These are phyloP conservation scores for Ophioderma brevispina DNA, from an alignment of 35 echinoderm and acorn worm species.

Conservation along the genomic window DNA sequence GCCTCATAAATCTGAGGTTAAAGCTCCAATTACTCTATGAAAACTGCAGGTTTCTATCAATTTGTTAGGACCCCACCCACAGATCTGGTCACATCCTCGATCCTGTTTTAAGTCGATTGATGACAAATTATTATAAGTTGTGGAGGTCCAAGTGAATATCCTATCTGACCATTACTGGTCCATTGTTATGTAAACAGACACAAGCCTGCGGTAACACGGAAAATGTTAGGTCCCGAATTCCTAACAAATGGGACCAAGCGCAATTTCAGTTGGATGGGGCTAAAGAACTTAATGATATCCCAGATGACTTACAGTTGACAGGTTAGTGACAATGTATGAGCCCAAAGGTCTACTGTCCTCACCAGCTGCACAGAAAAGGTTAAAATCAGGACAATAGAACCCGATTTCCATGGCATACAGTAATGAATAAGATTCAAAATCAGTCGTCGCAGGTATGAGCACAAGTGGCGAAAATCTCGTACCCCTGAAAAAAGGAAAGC, in stretches of 20 bases:
- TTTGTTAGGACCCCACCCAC: not conserved
- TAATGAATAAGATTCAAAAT: not conserved
- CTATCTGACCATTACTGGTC: not conserved
- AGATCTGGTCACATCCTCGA: not conserved
- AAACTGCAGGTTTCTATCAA: conserved; percentile 20
- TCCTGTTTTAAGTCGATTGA: not conserved
- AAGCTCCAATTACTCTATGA: not conserved
- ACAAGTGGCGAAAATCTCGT: too few species aligned
- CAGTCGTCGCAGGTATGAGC: not conserved
- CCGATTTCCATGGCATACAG: not conserved
- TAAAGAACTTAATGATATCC: not conserved
- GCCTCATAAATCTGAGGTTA: conserved; percentile 7
- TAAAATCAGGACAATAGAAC: not conserved
- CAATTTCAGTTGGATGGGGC: not conserved
- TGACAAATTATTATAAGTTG: not conserved
- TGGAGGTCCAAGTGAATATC: not conserved
- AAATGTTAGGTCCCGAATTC: not conserved
- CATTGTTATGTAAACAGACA: not conserved
- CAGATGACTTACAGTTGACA: not conserved
- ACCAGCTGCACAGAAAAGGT: not conserved
- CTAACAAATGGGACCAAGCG: not conserved
- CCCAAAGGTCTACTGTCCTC: not conserved
- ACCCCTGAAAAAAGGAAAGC: too few species aligned
- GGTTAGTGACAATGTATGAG: not conserved
- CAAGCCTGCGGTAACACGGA: not conserved